Percentiles rank a stretch among this genome's conserved stretches.
Evolutionary conservation across 2,113 vertebrate species (phyloP).

Genomic region (Corynorhinus townsendii): DNA sequence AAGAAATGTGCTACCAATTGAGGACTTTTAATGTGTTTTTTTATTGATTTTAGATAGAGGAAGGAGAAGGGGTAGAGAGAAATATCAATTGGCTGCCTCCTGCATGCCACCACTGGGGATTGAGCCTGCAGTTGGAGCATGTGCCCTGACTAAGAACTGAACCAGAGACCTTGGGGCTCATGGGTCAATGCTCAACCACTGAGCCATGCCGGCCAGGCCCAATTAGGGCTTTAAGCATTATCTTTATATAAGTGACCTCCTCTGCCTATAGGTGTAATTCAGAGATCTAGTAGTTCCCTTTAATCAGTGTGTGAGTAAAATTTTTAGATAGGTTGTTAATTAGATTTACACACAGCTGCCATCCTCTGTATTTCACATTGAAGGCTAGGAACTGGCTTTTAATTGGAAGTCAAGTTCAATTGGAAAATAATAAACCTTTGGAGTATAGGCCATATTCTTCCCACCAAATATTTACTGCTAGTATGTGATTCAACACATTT

Average conservation of each 20-base stretch:
- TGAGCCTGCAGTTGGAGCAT: too few relatives aligned
- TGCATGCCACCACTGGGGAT: too few relatives aligned
- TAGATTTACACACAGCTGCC: slow-evolving; percentile 38
- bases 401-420: slow-evolving; percentile 51
- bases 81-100: too few relatives aligned
- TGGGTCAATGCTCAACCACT: too few relatives aligned
- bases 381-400: slow-evolving; percentile 25
- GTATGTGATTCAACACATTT: background rate
- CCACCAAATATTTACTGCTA: background rate
- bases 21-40: too few relatives aligned
- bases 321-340: slow-evolving; percentile 51
- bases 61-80: too few relatives aligned
- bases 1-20: background rate
- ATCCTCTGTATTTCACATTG: slow-evolving; percentile 45
- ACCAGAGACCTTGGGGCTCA: too few relatives aligned
- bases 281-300: slow-evolving; percentile 2
- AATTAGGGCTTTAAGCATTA: background rate
- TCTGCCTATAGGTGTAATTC: background rate
- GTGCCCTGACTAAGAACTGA: too few relatives aligned
- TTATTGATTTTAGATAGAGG: too few relatives aligned
- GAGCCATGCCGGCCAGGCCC: background rate
- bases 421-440: slow-evolving; percentile 57
- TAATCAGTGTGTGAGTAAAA: slow-evolving; percentile 19
- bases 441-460: background rate
- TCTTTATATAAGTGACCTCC: background rate